A percentile compares a stretch with the other conserved stretches of the same genome.
These are phyloP conservation scores for Bufo gargarizans DNA, from an alignment of 2,113 vertebrate species.

Conservation along the genomic window DNA sequence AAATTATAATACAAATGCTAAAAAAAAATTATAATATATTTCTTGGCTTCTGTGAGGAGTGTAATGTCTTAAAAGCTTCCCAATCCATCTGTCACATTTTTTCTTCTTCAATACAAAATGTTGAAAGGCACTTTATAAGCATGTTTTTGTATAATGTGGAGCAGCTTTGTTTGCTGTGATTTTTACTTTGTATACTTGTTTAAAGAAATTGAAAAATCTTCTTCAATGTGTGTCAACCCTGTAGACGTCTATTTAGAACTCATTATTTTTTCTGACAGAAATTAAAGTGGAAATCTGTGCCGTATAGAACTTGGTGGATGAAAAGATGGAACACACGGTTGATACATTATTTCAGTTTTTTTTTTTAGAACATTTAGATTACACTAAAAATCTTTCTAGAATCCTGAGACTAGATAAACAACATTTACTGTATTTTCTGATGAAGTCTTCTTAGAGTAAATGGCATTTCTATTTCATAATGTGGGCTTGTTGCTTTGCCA, in stretches of 20 bases:
- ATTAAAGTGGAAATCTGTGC: neutral
- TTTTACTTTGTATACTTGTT: constrained; percentile 22
- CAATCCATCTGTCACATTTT: neutral
- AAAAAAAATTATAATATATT: neutral
- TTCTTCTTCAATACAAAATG: neutral
- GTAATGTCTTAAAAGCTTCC: neutral
- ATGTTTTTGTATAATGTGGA: neutral
- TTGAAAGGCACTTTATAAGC: neutral
- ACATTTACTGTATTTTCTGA: neutral
- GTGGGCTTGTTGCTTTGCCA: neutral
- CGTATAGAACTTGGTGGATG: neutral
- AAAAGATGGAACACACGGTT: neutral
- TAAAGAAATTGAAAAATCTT: constrained; percentile 3
- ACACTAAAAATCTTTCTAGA: neutral
- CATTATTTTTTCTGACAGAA: neutral
- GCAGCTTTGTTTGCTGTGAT: constrained; percentile 1
- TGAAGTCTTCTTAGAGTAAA: neutral
- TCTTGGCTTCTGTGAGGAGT: neutral
- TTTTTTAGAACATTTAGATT: neutral
- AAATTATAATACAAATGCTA: neutral
- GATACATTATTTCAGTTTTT: neutral
- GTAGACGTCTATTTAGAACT: neutral
- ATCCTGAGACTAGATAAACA: neutral
- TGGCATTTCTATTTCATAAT: neutral
- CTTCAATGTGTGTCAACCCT: neutral